Evolutionary conservation across 2,888 invertebrate genomes (phyloP), one percentile per base, ranked within the genome.

Genomic region (Agriopis aurantiaria): DNA sequence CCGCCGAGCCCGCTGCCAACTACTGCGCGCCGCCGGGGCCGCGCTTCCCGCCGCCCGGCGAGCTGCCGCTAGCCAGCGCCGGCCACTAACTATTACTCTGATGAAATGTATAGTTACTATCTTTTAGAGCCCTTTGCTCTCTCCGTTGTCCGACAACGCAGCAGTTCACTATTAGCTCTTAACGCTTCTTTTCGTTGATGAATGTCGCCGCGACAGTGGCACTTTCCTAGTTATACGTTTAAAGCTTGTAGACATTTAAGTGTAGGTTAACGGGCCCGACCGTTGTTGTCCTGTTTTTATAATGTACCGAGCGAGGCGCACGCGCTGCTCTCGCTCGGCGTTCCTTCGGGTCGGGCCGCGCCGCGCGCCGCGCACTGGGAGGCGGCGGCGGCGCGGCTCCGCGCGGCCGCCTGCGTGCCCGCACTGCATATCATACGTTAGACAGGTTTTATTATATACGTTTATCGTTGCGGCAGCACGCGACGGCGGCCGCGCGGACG

Each of bases 11-110:
- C 78, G 96, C 96, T 82, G 93, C 96, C 65, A 95, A 95, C 89
- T 96, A 95, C 88, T 95, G 95, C 86, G 95, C 90, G 78, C 95
- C 90, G 78, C 95, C 95, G 55, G 95, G 95, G 67, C 92, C 95
- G 58, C 95, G 96, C 82, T 96, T 96, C 86, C 91, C 95, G 82
- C 91, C 95, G 76, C 95, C 95, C 74, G 91, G 93, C 80, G 95
- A 95, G 81, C 92, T 95, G 80, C 90, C 95, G 59, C 90, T 96
- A 75, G 95, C 96, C 83, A 95, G 94, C 95, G 95, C 95, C 87
- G 92, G 93, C 77, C 93, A 93, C 88, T 94, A 93, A 91, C 89
- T 89, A 91, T 60, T 90, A 91, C 87, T 84, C 87, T 85, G 85
- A 91, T 85, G 93, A 90, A 93, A 93, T 93, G 93, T 94, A 94